Evolutionary conservation across 2,888 invertebrate species (phyloP).

Genomic region (Agriopis leucophaearia): DNA sequence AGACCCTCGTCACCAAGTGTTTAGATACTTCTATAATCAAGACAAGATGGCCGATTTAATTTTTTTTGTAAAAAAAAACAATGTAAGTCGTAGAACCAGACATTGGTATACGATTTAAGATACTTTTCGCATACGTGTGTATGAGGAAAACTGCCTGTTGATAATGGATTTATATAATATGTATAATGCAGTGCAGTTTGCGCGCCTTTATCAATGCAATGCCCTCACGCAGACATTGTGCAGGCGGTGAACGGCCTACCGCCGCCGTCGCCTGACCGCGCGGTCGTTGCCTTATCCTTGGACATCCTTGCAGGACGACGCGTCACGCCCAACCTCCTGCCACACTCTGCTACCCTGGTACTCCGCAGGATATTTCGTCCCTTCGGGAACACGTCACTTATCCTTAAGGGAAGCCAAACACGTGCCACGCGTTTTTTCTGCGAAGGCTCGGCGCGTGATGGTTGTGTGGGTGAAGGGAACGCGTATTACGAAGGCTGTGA

Average conservation of each 20-base stretch:
- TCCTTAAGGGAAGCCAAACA: conserved; percentile 69
- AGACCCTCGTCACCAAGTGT: no score
- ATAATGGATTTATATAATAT: conserved; percentile 16
- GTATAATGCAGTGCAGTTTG: conserved; percentile 27
- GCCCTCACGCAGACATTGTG: conserved; percentile 42
- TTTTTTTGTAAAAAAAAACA: no score
- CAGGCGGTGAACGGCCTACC: conserved; percentile 65
- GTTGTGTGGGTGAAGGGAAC: conserved; percentile 41
- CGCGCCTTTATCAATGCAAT: conserved; percentile 46
- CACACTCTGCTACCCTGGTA: conserved; percentile 79
- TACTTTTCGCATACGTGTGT: conserved; percentile 21
- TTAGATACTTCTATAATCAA: no score
- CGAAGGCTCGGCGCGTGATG: conserved; percentile 16
- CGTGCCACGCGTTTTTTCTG: conserved; percentile 40
- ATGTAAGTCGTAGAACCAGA: not conserved
- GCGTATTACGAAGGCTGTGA: conserved; percentile 30
- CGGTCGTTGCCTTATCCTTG: conserved; percentile 83
- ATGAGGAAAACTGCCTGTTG: conserved; percentile 18
- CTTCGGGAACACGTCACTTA: conserved; percentile 80
- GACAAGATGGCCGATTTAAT: no score
- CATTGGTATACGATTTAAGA: not conserved
- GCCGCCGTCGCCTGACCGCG: conserved; percentile 54
- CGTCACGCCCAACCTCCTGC: conserved; percentile 65
- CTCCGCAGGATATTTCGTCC: conserved; percentile 86
- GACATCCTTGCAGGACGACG: conserved; percentile 83